phyloP scores from a whole-genome alignment of 2,113 vertebrate genomes.

The Ariopsis seemanni region DNA sequence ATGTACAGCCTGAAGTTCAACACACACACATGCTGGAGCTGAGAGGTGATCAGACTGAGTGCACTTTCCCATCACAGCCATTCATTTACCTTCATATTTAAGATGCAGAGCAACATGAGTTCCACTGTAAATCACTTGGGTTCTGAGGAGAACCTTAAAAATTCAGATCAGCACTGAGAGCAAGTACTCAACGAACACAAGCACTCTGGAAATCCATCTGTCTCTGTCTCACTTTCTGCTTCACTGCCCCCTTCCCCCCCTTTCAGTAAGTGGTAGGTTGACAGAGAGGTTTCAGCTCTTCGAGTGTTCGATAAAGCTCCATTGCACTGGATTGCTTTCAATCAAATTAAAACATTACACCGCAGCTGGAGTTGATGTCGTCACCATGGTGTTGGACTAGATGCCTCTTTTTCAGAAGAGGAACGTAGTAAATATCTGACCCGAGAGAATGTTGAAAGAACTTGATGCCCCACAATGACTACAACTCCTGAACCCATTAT shows the following conservation, averaged over 20 bases:
- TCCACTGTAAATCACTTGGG: conserved; percentile 20
- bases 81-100: not conserved
- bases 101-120: not conserved
- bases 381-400: not conserved
- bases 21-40: not conserved
- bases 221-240: not conserved
- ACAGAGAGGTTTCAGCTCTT: conserved; percentile 24
- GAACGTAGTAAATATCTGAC: conserved; percentile 19
- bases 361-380: conserved; percentile 21
- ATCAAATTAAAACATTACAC: conserved; percentile 53
- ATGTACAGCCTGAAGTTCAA: not conserved
- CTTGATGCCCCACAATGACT: conserved; percentile 5
- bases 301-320: conserved; percentile 39
- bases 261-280: conserved; percentile 40
- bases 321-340: conserved; percentile 38
- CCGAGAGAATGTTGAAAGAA: not conserved
- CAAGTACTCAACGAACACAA: conserved; percentile 41
- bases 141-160: conserved; percentile 39
- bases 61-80: not conserved
- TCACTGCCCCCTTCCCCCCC: not conserved
- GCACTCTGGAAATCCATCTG: conserved; percentile 15
- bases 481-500: conserved; percentile 3
- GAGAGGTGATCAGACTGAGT: not conserved
- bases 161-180: conserved; percentile 11
- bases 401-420: not conserved